phyloP scores from a whole-genome alignment of 2,113 vertebrate species.

The Tricholaema leucomelas region DNA sequence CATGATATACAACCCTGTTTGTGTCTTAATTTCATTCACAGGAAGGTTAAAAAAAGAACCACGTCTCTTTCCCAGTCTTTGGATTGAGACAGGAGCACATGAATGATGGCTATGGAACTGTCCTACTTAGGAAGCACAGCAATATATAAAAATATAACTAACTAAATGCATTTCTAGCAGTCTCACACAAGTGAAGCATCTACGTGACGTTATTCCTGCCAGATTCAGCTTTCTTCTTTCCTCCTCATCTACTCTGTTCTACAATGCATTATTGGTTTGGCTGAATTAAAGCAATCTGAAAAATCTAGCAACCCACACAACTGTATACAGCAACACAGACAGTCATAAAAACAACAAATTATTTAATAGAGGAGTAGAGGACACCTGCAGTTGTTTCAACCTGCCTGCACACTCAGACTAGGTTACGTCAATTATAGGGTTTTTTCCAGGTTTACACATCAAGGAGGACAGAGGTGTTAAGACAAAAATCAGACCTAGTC shows the following conservation, averaged over 20 bases:
- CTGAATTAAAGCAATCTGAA: not conserved
- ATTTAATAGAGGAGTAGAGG: not conserved
- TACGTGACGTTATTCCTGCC: fast-evolving
- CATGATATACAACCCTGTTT: too few relatives aligned
- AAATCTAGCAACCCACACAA: not conserved
- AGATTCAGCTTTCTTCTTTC: not conserved
- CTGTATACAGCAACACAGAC: not conserved
- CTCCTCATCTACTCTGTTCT: not conserved
- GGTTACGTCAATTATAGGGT: not conserved
- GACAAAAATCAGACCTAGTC: not conserved
- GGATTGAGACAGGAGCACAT: not conserved
- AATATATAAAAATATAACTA: not conserved
- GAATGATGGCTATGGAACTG: not conserved
- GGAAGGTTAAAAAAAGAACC: too few relatives aligned
- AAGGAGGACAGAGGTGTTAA: not conserved
- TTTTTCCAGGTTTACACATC: not conserved
- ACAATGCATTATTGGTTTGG: not conserved
- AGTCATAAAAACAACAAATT: not conserved
- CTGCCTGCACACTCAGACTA: not conserved
- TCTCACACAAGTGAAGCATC: not conserved
- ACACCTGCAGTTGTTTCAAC: not conserved
- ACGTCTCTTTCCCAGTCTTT: too few relatives aligned
- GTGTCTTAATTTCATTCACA: too few relatives aligned
- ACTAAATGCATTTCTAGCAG: not conserved
- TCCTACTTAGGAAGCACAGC: not conserved